A percentile compares a stretch with the other conserved stretches of the same genome.
Evolutionary conservation across 2,113 vertebrate genomes (phyloP).

Genomic region (Dasyurus viverrinus): DNA sequence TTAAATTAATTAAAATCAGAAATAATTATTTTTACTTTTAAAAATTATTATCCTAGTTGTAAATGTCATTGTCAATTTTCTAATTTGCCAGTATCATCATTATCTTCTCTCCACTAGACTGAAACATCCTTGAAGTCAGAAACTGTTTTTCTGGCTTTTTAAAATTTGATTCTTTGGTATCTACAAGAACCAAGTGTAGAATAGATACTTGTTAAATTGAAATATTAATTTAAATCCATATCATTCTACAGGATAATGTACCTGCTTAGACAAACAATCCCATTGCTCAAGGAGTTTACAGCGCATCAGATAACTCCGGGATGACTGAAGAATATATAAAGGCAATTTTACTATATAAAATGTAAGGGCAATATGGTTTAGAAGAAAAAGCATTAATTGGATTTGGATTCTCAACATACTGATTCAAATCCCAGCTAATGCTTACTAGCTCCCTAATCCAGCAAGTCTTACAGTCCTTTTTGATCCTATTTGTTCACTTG

Average conservation of each 20-base stretch:
- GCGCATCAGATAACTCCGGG: background rate
- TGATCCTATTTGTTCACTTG: background rate
- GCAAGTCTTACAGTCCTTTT: background rate
- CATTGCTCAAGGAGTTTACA: background rate
- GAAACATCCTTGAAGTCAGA: background rate
- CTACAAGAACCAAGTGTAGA: background rate
- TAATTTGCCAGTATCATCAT: background rate
- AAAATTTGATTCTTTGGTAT: background rate
- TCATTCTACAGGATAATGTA: background rate
- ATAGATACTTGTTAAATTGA: background rate
- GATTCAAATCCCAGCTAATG: background rate
- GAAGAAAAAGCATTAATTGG: background rate
- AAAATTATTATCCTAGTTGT: background rate
- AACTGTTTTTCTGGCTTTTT: background rate
- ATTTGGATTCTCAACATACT: background rate
- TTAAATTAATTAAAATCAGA: no score
- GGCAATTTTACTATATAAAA: background rate
- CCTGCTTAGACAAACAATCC: background rate
- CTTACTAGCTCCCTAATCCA: background rate
- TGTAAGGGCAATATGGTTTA: background rate
- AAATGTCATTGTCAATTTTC: background rate
- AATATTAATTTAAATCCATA: background rate
- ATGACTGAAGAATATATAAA: background rate
- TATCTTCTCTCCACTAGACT: background rate
- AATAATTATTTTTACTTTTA: conserved; percentile 17